These are phyloP conservation scores for Urophycis tenuis DNA, from an alignment of 2,797 vertebrate species.

Conservation along the genomic window DNA sequence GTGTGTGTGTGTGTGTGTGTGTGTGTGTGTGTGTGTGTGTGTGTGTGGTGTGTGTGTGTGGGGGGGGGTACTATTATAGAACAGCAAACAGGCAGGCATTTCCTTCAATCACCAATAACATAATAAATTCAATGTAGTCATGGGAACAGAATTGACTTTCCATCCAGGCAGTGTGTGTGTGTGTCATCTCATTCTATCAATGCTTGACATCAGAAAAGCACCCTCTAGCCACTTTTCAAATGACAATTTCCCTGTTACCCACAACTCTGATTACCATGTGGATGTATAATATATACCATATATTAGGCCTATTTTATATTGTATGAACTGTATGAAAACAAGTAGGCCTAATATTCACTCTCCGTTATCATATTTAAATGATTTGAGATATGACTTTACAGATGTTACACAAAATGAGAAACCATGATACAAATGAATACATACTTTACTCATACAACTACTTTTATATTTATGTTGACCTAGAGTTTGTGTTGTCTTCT, in stretches of 20 bases:
- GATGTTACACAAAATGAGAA: background rate
- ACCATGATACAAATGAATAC: background rate
- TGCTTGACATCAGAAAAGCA: slow-evolving; percentile 8
- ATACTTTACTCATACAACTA: background rate
- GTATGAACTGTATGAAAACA: background rate
- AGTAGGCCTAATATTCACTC: background rate
- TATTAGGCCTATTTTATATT: too few species aligned
- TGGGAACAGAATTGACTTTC: slow-evolving; percentile 23
- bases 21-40: too few species aligned
- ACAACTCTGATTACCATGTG: slow-evolving; percentile 4
- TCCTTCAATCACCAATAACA: slow-evolving; percentile 22
- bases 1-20: too few species aligned
- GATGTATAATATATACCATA: background rate
- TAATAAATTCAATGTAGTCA: slow-evolving; percentile 36
- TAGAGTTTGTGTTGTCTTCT: background rate
- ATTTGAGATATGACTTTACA: background rate
- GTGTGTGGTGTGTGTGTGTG: too few species aligned
- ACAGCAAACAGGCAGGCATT: background rate
- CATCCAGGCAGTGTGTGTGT: slow-evolving; percentile 18
- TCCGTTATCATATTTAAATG: background rate
- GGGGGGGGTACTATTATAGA: background rate
- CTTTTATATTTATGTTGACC: background rate
- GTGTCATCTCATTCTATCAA: slow-evolving; percentile 20
- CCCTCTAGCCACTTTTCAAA: slow-evolving; percentile 19
- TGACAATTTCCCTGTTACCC: slow-evolving; percentile 19